phyloP scores from a whole-genome alignment of 2,113 vertebrate genomes.

The Shinisaurus crocodilurus region DNA sequence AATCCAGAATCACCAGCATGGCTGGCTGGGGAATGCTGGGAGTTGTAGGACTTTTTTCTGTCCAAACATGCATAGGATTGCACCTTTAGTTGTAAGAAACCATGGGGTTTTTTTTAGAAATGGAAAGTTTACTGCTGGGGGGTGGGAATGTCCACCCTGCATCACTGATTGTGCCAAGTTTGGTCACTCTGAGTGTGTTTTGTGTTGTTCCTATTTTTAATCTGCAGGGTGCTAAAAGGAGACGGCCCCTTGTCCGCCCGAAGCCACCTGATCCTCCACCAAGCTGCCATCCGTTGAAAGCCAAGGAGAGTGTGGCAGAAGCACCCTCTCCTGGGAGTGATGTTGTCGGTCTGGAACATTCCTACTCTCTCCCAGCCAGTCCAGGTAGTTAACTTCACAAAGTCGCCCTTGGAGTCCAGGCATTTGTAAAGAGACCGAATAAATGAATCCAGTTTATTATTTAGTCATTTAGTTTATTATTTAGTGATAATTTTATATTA shows the following conservation, averaged over 20 bases:
- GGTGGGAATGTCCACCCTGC: too few species aligned
- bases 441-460: neutral
- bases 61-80: too few species aligned
- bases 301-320: neutral
- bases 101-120: neutral
- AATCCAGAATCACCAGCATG: too few species aligned
- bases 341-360: slow-evolving; percentile 18
- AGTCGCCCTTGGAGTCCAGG: neutral
- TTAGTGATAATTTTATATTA: too few species aligned
- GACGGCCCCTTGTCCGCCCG: neutral
- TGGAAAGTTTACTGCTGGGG: neutral
- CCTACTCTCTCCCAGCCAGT: slow-evolving; percentile 17
- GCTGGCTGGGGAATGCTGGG: too few species aligned
- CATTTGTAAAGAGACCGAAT: neutral
- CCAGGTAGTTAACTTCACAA: neutral
- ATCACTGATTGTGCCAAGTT: neutral
- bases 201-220: neutral
- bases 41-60: too few species aligned
- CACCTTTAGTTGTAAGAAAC: neutral
- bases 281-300: neutral
- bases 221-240: neutral
- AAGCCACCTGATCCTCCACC: neutral
- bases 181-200: neutral
- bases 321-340: neutral
- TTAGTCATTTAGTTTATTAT: neutral